phyloP scores from a whole-genome alignment of 1,140 invertebrate genomes.

The Drosophila lini region DNA sequence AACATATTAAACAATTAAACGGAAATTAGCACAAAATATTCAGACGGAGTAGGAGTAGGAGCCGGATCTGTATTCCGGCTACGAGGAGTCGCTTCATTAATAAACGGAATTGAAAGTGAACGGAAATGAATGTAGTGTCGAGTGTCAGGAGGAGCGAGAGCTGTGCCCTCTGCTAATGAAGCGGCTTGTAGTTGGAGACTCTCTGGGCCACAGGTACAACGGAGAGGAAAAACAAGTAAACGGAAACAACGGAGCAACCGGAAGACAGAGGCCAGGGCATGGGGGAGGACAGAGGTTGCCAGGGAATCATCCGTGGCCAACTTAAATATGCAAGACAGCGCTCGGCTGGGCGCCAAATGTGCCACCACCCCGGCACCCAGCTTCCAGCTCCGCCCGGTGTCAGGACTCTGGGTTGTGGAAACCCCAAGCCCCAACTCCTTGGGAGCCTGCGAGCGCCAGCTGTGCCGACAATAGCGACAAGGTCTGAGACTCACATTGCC shows the following conservation, averaged over 20 bases:
- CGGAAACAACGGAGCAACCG: conserved; percentile 58
- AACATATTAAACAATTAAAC: conserved; percentile 83
- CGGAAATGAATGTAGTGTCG: conserved; percentile 70
- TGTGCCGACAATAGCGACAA: conserved; percentile 45
- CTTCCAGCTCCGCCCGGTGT: not conserved
- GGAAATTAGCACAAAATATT: conserved; percentile 79
- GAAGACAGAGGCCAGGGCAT: conserved; percentile 17
- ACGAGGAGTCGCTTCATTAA: conserved; percentile 61
- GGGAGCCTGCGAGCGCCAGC: conserved; percentile 25
- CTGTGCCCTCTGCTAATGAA: conserved; percentile 58
- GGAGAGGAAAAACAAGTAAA: conserved; percentile 50
- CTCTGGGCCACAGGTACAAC: conserved; percentile 46
- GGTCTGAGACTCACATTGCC: conserved; percentile 24
- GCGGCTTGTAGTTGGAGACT: conserved; percentile 2
- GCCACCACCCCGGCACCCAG: conserved; percentile 19
- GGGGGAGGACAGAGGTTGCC: not conserved
- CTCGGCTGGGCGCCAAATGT: conserved; percentile 73
- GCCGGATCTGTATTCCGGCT: conserved; percentile 12
- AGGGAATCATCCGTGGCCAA: conserved; percentile 28
- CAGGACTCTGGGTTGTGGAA: not conserved
- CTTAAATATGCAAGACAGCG: conserved; percentile 80
- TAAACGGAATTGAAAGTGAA: conserved; percentile 56
- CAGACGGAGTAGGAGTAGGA: conserved; percentile 8
- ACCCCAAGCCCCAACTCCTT: conserved; percentile 3
- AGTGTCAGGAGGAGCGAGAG: not conserved